Conservation (phyloP, 2,113 vertebrate genomes). For the Nanorana parkeri region DNA sequence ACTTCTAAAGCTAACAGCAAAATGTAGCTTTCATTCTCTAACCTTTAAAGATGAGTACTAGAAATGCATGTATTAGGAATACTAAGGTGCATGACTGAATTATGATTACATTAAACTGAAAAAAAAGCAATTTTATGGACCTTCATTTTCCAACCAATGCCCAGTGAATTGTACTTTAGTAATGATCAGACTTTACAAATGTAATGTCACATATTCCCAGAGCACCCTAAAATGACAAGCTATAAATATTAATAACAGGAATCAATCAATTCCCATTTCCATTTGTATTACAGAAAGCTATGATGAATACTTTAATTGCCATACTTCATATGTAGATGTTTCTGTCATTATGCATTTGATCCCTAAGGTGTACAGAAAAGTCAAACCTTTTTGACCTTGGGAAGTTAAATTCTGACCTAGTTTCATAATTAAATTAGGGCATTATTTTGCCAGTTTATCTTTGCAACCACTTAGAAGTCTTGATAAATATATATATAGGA, state of each 20-base stretch:
- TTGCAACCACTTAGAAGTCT: too few species aligned
- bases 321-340: not conserved
- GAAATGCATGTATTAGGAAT: not conserved
- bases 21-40: not conserved
- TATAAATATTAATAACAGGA: not conserved
- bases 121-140: not conserved
- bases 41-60: not conserved
- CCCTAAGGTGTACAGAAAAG: not conserved
- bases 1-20: not conserved
- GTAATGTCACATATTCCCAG: not conserved
- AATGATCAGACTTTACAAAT: not conserved
- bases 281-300: not conserved
- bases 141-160: not conserved
- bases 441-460: too few species aligned
- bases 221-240: not conserved
- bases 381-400: not conserved
- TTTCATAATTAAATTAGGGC: too few species aligned
- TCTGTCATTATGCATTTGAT: not conserved
- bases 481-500: too few species aligned
- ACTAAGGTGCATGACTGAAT: not conserved
- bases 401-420: not conserved
- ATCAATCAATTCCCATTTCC: not conserved
- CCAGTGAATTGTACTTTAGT: not conserved
- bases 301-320: not conserved
- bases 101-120: slow-evolving; percentile 5